Evolutionary conservation across 2,888 invertebrate species (phyloP), one percentile per base, ranked within the genome.

Genomic region (Bombylius major): DNA sequence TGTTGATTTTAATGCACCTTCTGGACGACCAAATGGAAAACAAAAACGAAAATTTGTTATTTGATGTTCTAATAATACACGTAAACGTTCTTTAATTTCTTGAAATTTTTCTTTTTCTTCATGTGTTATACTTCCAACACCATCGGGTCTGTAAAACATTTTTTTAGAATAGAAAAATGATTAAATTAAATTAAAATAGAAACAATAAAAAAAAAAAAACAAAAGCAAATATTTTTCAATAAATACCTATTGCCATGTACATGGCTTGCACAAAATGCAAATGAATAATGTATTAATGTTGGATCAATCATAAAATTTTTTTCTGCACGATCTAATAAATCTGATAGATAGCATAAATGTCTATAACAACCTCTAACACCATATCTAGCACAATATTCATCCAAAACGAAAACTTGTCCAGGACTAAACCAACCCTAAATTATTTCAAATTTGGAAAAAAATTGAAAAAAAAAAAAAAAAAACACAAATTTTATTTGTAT

Each of bases 221-320:
- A 36, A 36, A 36, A 3, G 8, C 1, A 36, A 5, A 36, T 36
- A 8, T 36, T 5, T 36, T 7, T 7, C 34, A 36, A 34, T 36
- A 7, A 36, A 36, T 80, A 94, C 93, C 93, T 89, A 80, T 98
- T 99, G 62, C 99, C 99, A 72, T 98, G 96, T 11, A 99, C 98
- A 76, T 99, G 99, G 66, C 93, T 96, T 55, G 98, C 98, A 77
- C 99, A 99, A 79, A 97, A 99, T 50, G 98, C 98, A 77, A 98
- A 99, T 68, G 96, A 95, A 77, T 93, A 99, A 77, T 99, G 98
- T 72, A 99, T 95, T 60, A 99, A 80, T 1, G 96, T 98, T 0
- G 99, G 99, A 77, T 99, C 99, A 60, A 99, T 95, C 80, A 98
- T 92, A 65, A 90, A 82, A 47, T 87, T 88, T 67, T 92, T 91